Base-by-base conservation (phyloP, 2,113 vertebrate species). In the Protomyctophum bolini region DNA sequence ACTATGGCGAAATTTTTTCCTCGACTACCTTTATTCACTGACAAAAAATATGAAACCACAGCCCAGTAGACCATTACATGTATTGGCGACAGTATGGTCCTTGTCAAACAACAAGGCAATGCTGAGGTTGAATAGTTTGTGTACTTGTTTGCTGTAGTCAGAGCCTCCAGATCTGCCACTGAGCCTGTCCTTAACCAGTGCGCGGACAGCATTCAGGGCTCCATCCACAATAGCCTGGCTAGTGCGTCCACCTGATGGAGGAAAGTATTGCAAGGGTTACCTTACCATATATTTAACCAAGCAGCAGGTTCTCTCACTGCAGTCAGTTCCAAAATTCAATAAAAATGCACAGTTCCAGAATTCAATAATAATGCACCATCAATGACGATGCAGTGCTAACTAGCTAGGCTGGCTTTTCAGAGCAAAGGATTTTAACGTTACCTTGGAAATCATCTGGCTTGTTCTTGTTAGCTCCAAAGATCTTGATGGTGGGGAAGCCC, bases 401-500 rank as follows among this genome's bases (percentile, higher is more conserved):
- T 6, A 49, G 55, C 8, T 5, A 45, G 15, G 14, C 66, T 33
- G 28, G 29, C 49, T 54, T 29, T 14, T 41, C 2, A 7, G 12
- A 45, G 51, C 11, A 54, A 63, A 41, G 29, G 50, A 0, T 6
- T 8, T 59, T 10, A 6, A 41, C 8, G 10, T 10, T 80, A 99
- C 98, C 97, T 90, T 99, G 96, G 85, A 97, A 99, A 48, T 97
- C 96, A 63, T 98, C 96, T 1, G 98, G 94, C 83, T 93, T 97
- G 84, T 98, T 94, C 91, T 99, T 99, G 81, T 98, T 98, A 66
- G 93, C 89, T 7, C 96, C 96, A 88, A 99, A 99, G 87, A 99
- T 83, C 90, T 98, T 99, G 91, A 99, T 98, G 68, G 96, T 98
- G 15, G 98, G 98, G 88, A 98, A 98, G 0, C 97, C 97, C 83